Evolutionary conservation across 2,888 invertebrate genomes (phyloP).

Genomic region (Dastarcus helophoroides): DNA sequence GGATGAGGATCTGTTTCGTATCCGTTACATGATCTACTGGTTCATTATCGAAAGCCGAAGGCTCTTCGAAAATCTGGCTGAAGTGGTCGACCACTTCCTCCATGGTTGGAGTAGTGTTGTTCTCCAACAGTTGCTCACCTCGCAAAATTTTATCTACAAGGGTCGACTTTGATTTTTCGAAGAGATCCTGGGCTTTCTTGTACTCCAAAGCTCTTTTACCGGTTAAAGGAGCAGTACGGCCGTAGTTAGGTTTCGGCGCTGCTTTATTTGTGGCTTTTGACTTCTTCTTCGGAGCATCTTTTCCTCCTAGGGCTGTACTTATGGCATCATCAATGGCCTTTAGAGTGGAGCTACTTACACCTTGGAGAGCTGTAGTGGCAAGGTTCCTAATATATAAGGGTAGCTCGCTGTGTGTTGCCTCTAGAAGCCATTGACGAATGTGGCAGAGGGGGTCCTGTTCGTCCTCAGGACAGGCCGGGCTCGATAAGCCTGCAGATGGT

Average conservation of each 20-base stretch:
- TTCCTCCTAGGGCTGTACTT: no score
- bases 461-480: no score
- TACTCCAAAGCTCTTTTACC: not conserved
- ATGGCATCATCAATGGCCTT: no score
- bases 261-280: not conserved
- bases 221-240: not conserved
- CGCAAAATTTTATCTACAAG: not conserved
- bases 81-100: no score
- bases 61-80: not conserved
- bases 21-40: not conserved
- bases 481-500: no score
- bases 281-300: no score
- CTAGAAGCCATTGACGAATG: not conserved
- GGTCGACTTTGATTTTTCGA: not conserved
- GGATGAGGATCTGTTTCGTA: no score
- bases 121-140: not conserved
- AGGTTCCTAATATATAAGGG: no score
- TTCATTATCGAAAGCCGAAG: not conserved
- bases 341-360: not conserved
- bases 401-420: no score
- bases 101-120: no score
- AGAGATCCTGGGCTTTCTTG: conserved; percentile 2
- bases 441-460: not conserved
- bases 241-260: not conserved
- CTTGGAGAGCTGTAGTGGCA: not conserved